Evolutionary conservation across 2,797 vertebrate genomes (phyloP).

Genomic region (Perodicticus potto): DNA sequence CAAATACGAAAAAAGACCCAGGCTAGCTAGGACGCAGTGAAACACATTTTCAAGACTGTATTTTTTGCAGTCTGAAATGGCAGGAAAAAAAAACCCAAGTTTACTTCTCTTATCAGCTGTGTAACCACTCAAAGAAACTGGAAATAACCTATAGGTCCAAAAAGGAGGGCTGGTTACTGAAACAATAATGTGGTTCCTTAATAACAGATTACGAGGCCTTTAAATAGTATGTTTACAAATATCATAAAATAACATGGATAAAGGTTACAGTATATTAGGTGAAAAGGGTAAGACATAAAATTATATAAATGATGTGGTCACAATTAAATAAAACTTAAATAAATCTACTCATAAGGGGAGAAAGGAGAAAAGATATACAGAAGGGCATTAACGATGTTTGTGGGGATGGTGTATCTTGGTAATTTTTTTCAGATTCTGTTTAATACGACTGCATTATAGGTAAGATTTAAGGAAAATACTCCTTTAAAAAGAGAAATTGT

Average conservation of each 20-base stretch:
- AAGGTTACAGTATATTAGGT: slow-evolving; percentile 44
- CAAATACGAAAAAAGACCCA: background rate
- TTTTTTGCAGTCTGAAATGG: background rate
- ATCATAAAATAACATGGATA: slow-evolving; percentile 60
- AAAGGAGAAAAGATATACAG: slow-evolving; percentile 48
- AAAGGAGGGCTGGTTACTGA: slow-evolving; percentile 13
- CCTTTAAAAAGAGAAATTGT: slow-evolving; percentile 45
- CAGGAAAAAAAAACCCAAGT: background rate
- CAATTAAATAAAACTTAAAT: slow-evolving; percentile 62
- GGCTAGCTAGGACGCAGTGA: background rate
- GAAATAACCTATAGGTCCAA: background rate
- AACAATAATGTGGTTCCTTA: slow-evolving; percentile 48
- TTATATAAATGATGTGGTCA: slow-evolving; percentile 51
- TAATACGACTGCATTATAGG: slow-evolving; percentile 3
- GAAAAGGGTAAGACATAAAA: slow-evolving; percentile 64
- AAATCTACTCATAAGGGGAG: slow-evolving; percentile 7
- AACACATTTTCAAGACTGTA: background rate
- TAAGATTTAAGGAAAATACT: background rate
- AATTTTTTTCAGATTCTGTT: slow-evolving; percentile 17
- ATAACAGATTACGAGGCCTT: slow-evolving; percentile 68
- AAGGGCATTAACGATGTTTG: slow-evolving; percentile 38
- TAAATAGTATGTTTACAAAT: slow-evolving; percentile 71
- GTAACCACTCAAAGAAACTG: background rate
- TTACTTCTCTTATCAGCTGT: background rate
- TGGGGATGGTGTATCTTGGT: background rate